Conservation (phyloP, 2,113 vertebrate genomes). For the Panthera leo region DNA sequence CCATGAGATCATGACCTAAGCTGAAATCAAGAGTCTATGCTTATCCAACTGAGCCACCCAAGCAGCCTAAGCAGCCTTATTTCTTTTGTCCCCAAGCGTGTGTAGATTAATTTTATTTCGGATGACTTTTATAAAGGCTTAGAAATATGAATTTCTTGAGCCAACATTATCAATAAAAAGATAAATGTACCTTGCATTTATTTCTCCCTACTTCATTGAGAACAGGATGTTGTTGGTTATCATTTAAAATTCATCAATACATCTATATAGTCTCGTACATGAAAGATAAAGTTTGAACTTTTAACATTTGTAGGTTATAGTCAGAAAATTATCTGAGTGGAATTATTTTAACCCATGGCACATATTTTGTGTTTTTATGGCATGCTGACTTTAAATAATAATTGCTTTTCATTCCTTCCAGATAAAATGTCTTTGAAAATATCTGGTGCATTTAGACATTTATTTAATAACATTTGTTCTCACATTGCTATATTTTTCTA, state of each 20-base stretch:
- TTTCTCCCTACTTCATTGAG: neutral
- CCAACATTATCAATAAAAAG: neutral
- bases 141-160: neutral
- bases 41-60: too few relatives aligned
- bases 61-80: neutral
- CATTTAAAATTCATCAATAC: neutral
- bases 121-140: neutral
- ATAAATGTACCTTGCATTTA: neutral
- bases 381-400: neutral
- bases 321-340: neutral
- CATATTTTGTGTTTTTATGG: neutral
- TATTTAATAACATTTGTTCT: constrained; percentile 25
- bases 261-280: neutral
- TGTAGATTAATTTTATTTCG: neutral
- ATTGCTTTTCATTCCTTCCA: neutral
- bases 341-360: neutral
- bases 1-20: too few relatives aligned
- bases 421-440: neutral
- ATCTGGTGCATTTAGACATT: neutral
- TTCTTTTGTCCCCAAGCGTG: neutral
- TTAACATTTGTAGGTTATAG: neutral
- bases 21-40: too few relatives aligned
- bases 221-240: neutral
- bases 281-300: constrained; percentile 22
- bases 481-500: neutral